Evolutionary conservation across 30 jellyfish, hydroid and myxozoan species (phyloP), one percentile per base, ranked within the genome.

Genomic region (Aurelia sp.): DNA sequence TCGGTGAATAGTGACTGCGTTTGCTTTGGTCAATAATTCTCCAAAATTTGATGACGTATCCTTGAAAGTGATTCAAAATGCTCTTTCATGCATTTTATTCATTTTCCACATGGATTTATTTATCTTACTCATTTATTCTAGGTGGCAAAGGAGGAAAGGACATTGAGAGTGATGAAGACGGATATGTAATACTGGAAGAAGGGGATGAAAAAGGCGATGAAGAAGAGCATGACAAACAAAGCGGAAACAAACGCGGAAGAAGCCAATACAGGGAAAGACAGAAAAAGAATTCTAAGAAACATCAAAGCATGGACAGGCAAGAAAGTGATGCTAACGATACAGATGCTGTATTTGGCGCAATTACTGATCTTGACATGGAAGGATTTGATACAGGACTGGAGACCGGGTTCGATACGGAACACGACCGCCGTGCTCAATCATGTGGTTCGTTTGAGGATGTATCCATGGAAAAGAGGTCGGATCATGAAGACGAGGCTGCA

Each of bases 321-420:
- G 67, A 68, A 22, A 73, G 93, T 50, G 93, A 84, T 38, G 88
- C 74, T 11, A 61, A 73, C 44, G 93, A 84, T 47, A 84, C 81
- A 11, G 93, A 84, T 62, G 92, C 73, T 0, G 74, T 84, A 52
- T 52, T 52, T 48, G 93, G 74, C 17, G 93, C 93, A 18, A 78
- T 84, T 13, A 84, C 93, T 38, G 93, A 84, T 27, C 61, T 84
- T 30, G 93, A 84, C 30, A 63, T 70, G 77, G 80, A 67, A 50
- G 91, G 72, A 51, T 81, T 81, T 68, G 92, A 82, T 50, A 82
- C 91, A 3, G 91, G 91, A 16, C 16, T 82, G 66, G 91, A 82
- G 41, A 71, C 93, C 27, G 93, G 78, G 4, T 72, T 58, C 13
- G 77, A 84, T 44, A 84, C 88, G 2, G 86, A 67, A 3, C 57